These are phyloP conservation scores for Eupithecia subumbrata DNA, from an alignment of 2,888 invertebrate genomes.

Conservation along the genomic window DNA sequence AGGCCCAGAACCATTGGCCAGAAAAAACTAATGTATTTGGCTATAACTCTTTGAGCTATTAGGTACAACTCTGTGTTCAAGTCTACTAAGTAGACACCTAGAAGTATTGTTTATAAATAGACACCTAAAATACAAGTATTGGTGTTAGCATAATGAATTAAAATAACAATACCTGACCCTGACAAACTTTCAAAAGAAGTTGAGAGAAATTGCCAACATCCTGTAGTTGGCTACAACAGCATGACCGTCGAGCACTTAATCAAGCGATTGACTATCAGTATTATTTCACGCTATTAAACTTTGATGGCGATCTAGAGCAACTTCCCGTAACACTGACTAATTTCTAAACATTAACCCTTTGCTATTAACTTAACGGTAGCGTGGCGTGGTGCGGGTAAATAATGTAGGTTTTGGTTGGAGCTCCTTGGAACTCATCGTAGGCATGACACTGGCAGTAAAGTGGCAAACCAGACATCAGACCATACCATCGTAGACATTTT, in stretches of 20 bases:
- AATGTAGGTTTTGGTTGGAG: not conserved
- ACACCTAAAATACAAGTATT: not conserved
- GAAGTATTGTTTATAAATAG: too few relatives aligned
- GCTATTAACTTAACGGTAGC: not conserved
- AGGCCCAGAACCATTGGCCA: too few relatives aligned
- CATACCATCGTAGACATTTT: too few relatives aligned
- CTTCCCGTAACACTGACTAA: slow-evolving; percentile 15
- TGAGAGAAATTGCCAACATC: not conserved
- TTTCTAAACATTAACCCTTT: slow-evolving; percentile 6
- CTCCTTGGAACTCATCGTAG: not conserved
- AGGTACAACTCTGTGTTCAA: not conserved
- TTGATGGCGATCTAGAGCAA: slow-evolving; percentile 20
- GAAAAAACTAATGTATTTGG: too few relatives aligned
- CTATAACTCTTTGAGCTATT: too few relatives aligned
- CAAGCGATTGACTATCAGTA: slow-evolving; percentile 18
- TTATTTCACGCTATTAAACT: slow-evolving; percentile 25
- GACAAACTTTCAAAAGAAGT: not conserved
- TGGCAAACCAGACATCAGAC: too few relatives aligned
- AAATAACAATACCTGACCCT: not conserved
- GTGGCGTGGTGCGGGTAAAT: not conserved
- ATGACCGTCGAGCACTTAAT: slow-evolving; percentile 14
- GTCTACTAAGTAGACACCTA: not conserved
- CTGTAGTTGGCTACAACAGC: slow-evolving; percentile 7
- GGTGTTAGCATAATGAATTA: not conserved
- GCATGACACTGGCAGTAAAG: too few relatives aligned